Base-by-base conservation (phyloP, 2,797 vertebrate genomes). In the Poeciliopsis gracilis region DNA sequence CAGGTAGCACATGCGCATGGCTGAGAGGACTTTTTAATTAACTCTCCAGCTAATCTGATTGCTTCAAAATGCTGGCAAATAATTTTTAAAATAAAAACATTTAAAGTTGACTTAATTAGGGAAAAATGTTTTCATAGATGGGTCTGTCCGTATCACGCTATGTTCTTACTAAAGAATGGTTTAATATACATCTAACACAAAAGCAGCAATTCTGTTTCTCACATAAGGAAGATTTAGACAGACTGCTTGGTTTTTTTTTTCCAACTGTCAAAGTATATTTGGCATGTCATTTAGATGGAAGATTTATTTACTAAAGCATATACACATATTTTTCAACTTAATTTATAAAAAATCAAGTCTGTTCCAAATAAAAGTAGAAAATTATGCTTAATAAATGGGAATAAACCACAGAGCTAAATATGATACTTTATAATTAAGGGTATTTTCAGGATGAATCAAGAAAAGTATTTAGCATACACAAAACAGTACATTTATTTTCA, bases 1-100 rank as follows among this genome's bases (percentile, higher is more conserved):
- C 45, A 36, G 76, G 71, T 74, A 79, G 74, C 78, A 71, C 79
- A 84, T 16, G 81, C 71, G 43, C 81, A 69, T 63, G 73, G 36
- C 23, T 75, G 47, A 72, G 76, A 84, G 47, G 33, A 72, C 23
- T 49, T 77, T 82, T 46, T 69, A 49, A 84, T 83, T 16, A 57
- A 53, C 67, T 78, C 47, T 77, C 74, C 45, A 41, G 75, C 49
- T 18, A 30, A 70, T 53, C 57, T 1, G 78, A 46, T 55, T 23
- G 51, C 38, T 80, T 76, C 38, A 57, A 70, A 83, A 78, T 36
- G 33, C 38, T 18, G 28, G 18, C 15, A 67, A 38, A 9, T 43
- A 43, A 8, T 43, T 13, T 13, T 5, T 13, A n/a, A 6, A 69
- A 69, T 67, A 0, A 15, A 30, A 61, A 15, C 30, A 33, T 28